Evolutionary conservation across 2,113 vertebrate genomes (phyloP).

Genomic region (Neodon shergylaensis): DNA sequence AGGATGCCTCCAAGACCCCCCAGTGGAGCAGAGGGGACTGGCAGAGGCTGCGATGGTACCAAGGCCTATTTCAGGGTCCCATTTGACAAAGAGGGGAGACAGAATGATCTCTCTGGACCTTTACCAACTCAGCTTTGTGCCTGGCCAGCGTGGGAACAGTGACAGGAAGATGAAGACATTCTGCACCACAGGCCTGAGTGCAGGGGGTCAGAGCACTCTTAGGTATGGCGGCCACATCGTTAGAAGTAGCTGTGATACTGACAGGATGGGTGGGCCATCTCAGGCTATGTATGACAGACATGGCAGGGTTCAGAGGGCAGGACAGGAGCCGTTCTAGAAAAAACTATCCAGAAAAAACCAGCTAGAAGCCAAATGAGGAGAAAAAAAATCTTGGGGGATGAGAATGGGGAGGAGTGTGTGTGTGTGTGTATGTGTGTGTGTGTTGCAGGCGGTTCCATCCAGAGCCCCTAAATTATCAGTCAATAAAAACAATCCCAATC

Average conservation of each 20-base stretch:
- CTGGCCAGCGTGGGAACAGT: background rate
- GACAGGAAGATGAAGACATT: background rate
- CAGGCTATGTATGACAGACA: accelerated
- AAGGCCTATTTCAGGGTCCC: background rate
- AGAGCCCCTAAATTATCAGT: background rate
- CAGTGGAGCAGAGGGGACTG: background rate
- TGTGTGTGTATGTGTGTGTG: background rate
- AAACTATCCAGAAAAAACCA: background rate
- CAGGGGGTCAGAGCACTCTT: background rate
- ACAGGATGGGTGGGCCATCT: accelerated
- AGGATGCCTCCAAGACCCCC: background rate
- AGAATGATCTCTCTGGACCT: accelerated
- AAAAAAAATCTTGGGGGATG: too few relatives aligned
- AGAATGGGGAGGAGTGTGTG: background rate
- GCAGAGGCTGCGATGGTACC: background rate
- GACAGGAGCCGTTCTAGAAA: background rate
- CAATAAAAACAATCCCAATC: background rate
- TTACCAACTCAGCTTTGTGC: background rate
- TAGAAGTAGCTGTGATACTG: background rate
- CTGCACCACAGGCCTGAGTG: accelerated
- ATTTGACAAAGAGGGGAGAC: background rate
- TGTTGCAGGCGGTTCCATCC: background rate
- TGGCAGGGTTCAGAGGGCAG: background rate
- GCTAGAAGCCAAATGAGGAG: background rate
- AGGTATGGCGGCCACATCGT: accelerated